Evolutionary conservation across 1,140 invertebrate genomes (phyloP).

Genomic region (Bombus vancouverensis): DNA sequence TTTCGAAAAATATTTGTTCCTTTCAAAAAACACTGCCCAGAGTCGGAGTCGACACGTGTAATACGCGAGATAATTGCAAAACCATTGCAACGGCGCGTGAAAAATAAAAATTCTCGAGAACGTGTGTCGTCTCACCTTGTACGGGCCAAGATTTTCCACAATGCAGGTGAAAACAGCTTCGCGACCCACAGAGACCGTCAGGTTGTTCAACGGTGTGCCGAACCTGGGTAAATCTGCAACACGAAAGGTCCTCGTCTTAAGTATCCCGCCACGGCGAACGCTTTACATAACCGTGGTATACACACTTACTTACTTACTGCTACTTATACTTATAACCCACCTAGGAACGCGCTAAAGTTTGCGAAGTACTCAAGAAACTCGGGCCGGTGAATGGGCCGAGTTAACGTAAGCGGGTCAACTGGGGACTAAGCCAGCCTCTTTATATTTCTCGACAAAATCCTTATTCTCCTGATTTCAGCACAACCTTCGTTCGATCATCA

Average conservation of each 20-base stretch:
- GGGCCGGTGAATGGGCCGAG: slow-evolving; percentile 61
- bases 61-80: slow-evolving; percentile 40
- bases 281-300: slow-evolving; percentile 54
- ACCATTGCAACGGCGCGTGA: slow-evolving; percentile 16
- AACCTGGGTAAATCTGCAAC: slow-evolving; percentile 88
- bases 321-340: slow-evolving; percentile 65
- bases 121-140: slow-evolving; percentile 85
- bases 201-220: slow-evolving; percentile 90
- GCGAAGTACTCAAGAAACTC: slow-evolving; percentile 64
- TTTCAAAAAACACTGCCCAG: neutral
- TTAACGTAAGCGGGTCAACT: slow-evolving; percentile 73
- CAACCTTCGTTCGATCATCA: slow-evolving; percentile 34
- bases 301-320: slow-evolving; percentile 58
- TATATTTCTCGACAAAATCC: slow-evolving; percentile 63
- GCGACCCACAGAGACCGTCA: slow-evolving; percentile 89
- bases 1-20: neutral
- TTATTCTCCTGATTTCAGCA: slow-evolving; percentile 45
- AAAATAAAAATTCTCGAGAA: slow-evolving; percentile 12
- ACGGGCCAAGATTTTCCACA: slow-evolving; percentile 90
- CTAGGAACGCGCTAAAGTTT: slow-evolving; percentile 59
- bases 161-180: slow-evolving; percentile 91
- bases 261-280: slow-evolving; percentile 50
- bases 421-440: slow-evolving; percentile 69
- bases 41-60: neutral
- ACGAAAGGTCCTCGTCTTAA: slow-evolving; percentile 64